phyloP scores from a whole-genome alignment of 1,140 invertebrate genomes.

The Acromyrmex echinatior region DNA sequence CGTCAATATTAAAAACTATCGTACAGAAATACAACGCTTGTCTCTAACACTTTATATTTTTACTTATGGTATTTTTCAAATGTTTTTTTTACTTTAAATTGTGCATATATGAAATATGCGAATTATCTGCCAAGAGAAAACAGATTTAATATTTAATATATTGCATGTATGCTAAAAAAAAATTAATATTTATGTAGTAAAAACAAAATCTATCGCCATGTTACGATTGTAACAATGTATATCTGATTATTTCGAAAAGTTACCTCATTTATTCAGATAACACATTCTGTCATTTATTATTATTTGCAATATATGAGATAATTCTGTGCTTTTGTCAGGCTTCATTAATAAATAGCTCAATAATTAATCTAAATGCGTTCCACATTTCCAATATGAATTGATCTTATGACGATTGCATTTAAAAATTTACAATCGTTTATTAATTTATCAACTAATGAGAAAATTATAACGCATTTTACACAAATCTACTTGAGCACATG shows the following conservation, averaged over 20 bases:
- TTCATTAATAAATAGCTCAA: conserved; percentile 34
- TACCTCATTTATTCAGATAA: conserved; percentile 39
- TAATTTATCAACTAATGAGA: neutral
- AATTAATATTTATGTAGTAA: neutral
- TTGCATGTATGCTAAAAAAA: neutral
- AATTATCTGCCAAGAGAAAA: neutral
- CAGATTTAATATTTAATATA: neutral
- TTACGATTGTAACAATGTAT: conserved; percentile 15
- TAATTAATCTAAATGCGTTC: conserved; percentile 47
- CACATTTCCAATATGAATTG: neutral
- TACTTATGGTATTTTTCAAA: neutral
- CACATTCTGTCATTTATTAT: conserved; percentile 12
- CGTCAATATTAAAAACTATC: neutral
- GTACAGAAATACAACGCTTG: neutral
- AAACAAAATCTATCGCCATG: neutral
- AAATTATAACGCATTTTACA: conserved; percentile 19
- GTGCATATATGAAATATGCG: neutral
- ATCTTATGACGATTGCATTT: neutral
- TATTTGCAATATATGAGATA: conserved; percentile 19
- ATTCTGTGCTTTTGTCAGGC: conserved; percentile 22
- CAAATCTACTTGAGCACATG: neutral
- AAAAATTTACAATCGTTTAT: conserved; percentile 11
- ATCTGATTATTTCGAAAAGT: conserved; percentile 19
- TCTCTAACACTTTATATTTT: neutral
- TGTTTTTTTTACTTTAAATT: neutral